These are phyloP conservation scores for Timema podura DNA, from an alignment of 2,888 invertebrate genomes.

Conservation along the genomic window DNA sequence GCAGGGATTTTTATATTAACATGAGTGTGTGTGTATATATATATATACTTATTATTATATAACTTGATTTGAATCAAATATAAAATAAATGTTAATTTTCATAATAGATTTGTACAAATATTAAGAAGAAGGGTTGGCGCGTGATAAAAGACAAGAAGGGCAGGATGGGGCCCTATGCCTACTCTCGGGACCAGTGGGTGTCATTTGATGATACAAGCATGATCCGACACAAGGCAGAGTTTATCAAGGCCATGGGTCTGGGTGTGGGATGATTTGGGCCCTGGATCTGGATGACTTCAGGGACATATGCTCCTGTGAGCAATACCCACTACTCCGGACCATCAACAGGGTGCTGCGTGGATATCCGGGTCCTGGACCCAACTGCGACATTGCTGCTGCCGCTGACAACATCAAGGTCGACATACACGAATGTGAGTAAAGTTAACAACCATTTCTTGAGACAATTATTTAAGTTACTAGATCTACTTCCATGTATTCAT, in stretches of 20 bases:
- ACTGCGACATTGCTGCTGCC: constrained; percentile 45
- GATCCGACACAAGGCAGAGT: constrained; percentile 78
- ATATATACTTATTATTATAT: no score
- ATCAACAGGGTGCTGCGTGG: constrained; percentile 76
- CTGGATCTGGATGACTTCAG: constrained; percentile 83
- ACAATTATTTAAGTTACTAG: no score
- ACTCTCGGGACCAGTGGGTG: constrained; percentile 83
- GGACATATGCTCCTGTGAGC: constrained; percentile 75
- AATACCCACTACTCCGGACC: constrained; percentile 72
- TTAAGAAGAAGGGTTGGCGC: constrained; percentile 70
- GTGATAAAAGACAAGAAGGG: constrained; percentile 73
- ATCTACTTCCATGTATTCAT: no score
- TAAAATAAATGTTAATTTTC: background rate
- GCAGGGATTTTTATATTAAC: no score
- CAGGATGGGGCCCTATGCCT: constrained; percentile 85
- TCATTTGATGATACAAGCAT: constrained; percentile 86
- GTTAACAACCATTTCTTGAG: no score
- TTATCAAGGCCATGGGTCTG: constrained; percentile 70
- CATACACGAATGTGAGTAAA: no score
- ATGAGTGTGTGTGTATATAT: no score
- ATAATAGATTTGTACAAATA: constrained; percentile 72
- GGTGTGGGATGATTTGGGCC: constrained; percentile 88
- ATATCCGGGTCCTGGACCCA: constrained; percentile 60
- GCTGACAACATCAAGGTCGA: no score
- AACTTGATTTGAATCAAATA: no score